Conservation (phyloP, 2,797 vertebrate genomes). For the Hyperoplus immaculatus region DNA sequence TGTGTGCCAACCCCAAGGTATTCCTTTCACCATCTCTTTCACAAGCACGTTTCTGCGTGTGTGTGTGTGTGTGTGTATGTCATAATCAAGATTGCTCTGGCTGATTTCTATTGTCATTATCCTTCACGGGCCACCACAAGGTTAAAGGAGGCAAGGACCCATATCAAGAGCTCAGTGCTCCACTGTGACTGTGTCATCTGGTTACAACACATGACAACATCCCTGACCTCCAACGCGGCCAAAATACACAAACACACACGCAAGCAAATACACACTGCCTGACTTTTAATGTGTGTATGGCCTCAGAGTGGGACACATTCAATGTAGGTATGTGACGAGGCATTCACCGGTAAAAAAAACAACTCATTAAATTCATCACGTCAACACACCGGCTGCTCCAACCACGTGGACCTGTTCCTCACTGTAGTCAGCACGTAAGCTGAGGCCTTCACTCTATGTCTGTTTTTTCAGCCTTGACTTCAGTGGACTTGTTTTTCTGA, state of each 20-base stretch:
- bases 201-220: slow-evolving; percentile 61
- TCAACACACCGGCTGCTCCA: slow-evolving; percentile 4
- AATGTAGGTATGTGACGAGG: not conserved
- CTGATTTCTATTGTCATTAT: slow-evolving; percentile 42
- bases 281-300: not conserved
- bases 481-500: slow-evolving; percentile 63
- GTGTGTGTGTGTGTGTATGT: not conserved
- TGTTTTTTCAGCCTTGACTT: slow-evolving; percentile 72
- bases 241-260: slow-evolving; percentile 26
- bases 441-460: slow-evolving; percentile 49
- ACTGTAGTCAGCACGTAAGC: slow-evolving; percentile 14
- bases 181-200: slow-evolving; percentile 44
- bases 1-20: slow-evolving; percentile 38
- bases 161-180: slow-evolving; percentile 30
- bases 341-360: slow-evolving; percentile 6
- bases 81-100: slow-evolving; percentile 12
- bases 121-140: slow-evolving; percentile 37
- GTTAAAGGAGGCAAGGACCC: slow-evolving; percentile 51
- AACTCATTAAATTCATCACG: slow-evolving; percentile 26
- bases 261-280: slow-evolving; percentile 6
- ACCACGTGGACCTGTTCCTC: slow-evolving; percentile 23
- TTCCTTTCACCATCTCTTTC: slow-evolving; percentile 12
- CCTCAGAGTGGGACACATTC: slow-evolving; percentile 4
- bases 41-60: too few species aligned
- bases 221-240: slow-evolving; percentile 52